Evolutionary conservation across 1,140 invertebrate genomes (phyloP).

Genomic region (Camponotus pennsylvanicus): DNA sequence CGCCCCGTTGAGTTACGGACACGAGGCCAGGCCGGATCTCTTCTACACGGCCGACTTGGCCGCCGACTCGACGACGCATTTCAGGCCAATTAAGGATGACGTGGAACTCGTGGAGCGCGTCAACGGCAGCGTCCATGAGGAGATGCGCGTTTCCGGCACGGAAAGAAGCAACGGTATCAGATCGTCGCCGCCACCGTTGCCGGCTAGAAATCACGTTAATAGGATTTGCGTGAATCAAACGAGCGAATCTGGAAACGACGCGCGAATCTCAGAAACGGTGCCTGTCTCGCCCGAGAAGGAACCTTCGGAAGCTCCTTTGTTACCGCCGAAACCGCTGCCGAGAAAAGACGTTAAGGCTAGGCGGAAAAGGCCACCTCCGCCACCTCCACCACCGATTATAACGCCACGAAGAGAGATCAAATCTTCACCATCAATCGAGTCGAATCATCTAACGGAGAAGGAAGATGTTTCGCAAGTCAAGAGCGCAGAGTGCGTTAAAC

Average conservation of each 20-base stretch:
- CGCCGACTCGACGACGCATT: conserved; percentile 81
- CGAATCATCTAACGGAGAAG: conserved; percentile 37
- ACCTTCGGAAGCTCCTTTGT: conserved; percentile 64
- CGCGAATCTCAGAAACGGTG: conserved; percentile 19
- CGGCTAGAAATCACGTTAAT: conserved; percentile 80
- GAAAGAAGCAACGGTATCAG: neutral
- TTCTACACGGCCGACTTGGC: conserved; percentile 82
- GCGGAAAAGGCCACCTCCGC: conserved; percentile 84
- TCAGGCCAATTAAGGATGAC: conserved; percentile 82
- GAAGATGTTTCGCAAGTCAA: neutral
- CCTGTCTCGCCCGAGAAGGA: neutral
- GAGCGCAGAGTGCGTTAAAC: neutral
- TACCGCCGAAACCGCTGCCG: conserved; percentile 83
- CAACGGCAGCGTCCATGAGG: conserved; percentile 72
- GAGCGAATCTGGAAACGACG: conserved; percentile 12
- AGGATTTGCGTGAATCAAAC: conserved; percentile 75
- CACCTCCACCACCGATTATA: conserved; percentile 82
- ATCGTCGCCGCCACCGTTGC: conserved; percentile 75
- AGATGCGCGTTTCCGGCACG: neutral
- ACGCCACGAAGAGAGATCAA: conserved; percentile 57
- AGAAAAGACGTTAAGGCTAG: conserved; percentile 81
- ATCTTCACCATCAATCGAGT: conserved; percentile 35
- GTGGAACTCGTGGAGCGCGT: conserved; percentile 80
- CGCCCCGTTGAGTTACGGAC: conserved; percentile 86
- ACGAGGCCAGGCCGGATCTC: conserved; percentile 81